Evolutionary conservation across 2,888 invertebrate species (phyloP).

Genomic region (Nowickia ferox): DNA sequence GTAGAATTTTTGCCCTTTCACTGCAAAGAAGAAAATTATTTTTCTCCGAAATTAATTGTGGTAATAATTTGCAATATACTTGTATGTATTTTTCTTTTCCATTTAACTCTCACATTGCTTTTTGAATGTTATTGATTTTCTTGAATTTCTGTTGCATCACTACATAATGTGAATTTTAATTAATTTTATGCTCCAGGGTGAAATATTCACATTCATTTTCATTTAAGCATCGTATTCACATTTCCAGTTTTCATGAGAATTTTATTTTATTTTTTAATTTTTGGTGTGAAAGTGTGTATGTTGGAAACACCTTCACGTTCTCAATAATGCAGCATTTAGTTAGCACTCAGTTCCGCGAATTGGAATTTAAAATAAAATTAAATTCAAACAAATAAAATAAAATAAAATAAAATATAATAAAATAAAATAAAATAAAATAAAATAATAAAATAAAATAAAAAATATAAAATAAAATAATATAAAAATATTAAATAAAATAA

Average conservation of each 20-base stretch:
- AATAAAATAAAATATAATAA: no score
- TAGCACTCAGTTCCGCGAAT: not conserved
- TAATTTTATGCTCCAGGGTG: slow-evolving; percentile 57
- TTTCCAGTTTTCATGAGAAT: not conserved
- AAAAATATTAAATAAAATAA: no score
- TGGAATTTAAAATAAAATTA: no score
- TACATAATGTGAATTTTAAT: slow-evolving; percentile 51
- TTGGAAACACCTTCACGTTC: slow-evolving; percentile 14
- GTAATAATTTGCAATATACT: not conserved
- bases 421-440: no score
- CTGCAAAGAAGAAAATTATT: not conserved
- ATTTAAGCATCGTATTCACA: slow-evolving; percentile 24
- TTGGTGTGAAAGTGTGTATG: not conserved
- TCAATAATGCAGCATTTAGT: slow-evolving; percentile 29
- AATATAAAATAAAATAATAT: no score
- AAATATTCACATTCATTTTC: slow-evolving; percentile 52
- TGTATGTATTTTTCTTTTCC: not conserved
- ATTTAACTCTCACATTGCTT: not conserved
- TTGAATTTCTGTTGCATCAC: slow-evolving; percentile 19
- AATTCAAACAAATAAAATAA: no score
- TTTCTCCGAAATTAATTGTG: not conserved
- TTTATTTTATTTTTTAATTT: not conserved
- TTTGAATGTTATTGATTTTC: slow-evolving; percentile 39
- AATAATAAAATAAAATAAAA: no score
- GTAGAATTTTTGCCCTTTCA: not conserved